Evolutionary conservation across 2,113 vertebrate genomes (phyloP), one percentile per base, ranked within the genome.

Genomic region (Tyto alba): DNA sequence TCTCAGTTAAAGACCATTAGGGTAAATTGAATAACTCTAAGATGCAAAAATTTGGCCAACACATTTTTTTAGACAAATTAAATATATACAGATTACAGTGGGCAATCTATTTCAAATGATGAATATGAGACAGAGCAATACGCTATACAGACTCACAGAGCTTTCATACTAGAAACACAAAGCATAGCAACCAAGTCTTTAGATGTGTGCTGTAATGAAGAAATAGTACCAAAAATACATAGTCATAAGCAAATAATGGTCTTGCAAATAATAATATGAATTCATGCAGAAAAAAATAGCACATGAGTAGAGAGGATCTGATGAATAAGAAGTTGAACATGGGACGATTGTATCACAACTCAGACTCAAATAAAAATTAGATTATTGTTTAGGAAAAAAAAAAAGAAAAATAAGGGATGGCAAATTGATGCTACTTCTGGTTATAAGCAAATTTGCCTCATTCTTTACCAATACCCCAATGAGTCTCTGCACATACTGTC

Each of bases 1-100:
- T 98, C 97, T 98, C 89, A 88, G 88, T 95, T 97, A 97, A 97
- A 98, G 94, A 90, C 97, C 96, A 98, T 98, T 98, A 98, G 73
- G 93, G 96, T 96, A 98, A 98, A 98, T 97, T 97, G 97, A 98
- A 96, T 97, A 95, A 96, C 82, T 97, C 84, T 19, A 89, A 62
- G 40, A 97, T 86, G 93, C 69, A 68, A 96, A 98, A 97, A 97
- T 96, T 96, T 97, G 96, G 94, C 97, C 90, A 95, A 60, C 53
- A 52, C 78, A 3, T 25, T 96, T 79, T 97, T 97, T 96, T 82
- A 91, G 66, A 96, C 94, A 96, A 97, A 97, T 98, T 96, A 97
- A 86, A 85, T 20, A 38, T 32, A 79, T 47, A 67, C n/a, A 90
- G 74, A 90, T 76, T 94, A 94, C 32, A 80, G n/a, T 13, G 94